Evolutionary conservation across 2,888 invertebrate genomes (phyloP).

Genomic region (Polydrusus tereticollis): DNA sequence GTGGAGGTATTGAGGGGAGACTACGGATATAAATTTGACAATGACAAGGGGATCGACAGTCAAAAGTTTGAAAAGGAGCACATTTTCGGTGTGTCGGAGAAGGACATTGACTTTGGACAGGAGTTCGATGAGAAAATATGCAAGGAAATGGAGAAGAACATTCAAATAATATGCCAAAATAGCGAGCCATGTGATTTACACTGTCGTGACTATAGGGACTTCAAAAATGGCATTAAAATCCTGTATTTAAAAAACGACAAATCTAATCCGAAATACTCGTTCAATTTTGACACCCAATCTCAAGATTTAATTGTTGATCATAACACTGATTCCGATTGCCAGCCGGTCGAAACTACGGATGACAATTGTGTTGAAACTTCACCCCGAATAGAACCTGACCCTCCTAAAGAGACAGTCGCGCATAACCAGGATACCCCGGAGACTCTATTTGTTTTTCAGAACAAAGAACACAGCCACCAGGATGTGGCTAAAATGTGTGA

Average conservation of each 20-base stretch:
- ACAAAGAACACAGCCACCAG: not conserved
- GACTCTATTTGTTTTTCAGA: not conserved
- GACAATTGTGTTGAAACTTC: not conserved
- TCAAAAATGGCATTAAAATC: not conserved
- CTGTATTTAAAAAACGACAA: not conserved
- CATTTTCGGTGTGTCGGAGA: conserved; percentile 1
- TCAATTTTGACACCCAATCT: not conserved
- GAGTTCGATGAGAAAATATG: conserved; percentile 17
- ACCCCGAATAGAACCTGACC: not conserved
- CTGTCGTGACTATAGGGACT: too few relatives aligned
- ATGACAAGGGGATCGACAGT: not conserved
- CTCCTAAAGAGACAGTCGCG: not conserved
- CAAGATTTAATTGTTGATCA: not conserved
- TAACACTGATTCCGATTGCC: too few relatives aligned
- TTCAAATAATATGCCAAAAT: not conserved
- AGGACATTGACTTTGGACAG: conserved; percentile 14
- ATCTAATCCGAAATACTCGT: not conserved
- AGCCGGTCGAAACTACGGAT: not conserved
- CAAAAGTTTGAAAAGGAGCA: conserved; percentile 5
- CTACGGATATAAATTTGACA: not conserved
- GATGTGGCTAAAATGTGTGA: not conserved
- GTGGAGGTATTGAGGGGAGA: conserved; percentile 3
- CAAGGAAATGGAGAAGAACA: conserved; percentile 22
- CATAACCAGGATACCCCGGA: not conserved
- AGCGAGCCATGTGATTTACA: too few relatives aligned